These are phyloP conservation scores for Belonocnema kinseyi DNA, from an alignment of 1,140 invertebrate species.

Conservation along the genomic window DNA sequence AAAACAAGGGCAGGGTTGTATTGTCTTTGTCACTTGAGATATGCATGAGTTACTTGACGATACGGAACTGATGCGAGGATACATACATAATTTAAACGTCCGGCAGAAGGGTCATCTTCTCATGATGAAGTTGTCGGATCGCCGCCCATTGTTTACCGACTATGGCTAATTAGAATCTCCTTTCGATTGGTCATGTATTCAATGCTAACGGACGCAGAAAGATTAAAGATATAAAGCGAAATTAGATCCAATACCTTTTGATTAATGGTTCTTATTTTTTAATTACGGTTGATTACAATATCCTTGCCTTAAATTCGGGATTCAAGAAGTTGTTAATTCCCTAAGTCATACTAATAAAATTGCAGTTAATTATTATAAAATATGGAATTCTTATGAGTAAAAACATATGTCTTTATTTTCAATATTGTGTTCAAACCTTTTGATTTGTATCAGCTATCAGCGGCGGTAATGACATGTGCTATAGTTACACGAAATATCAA, in stretches of 20 bases:
- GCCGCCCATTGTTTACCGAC: constrained; percentile 43
- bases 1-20: constrained; percentile 48
- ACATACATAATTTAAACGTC: constrained; percentile 68
- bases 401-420: no score
- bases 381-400: no score
- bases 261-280: no score
- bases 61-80: constrained; percentile 55
- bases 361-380: no score
- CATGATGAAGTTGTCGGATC: constrained; percentile 52
- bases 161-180: constrained; percentile 39
- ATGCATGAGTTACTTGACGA: constrained; percentile 57
- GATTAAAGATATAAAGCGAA: background rate
- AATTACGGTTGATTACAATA: no score
- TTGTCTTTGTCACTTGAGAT: constrained; percentile 52
- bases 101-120: constrained; percentile 53
- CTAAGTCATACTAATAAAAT: no score
- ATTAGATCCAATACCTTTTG: no score
- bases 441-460: constrained; percentile 4
- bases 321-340: no score
- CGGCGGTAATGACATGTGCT: background rate
- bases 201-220: constrained; percentile 29
- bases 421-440: background rate
- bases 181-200: constrained; percentile 23
- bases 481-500: background rate
- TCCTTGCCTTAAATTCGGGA: no score